A percentile compares a stretch with the other conserved stretches of the same genome.
phyloP scores from a whole-genome alignment of 1,140 invertebrate species.

The Meloidogyne hapla region DNA sequence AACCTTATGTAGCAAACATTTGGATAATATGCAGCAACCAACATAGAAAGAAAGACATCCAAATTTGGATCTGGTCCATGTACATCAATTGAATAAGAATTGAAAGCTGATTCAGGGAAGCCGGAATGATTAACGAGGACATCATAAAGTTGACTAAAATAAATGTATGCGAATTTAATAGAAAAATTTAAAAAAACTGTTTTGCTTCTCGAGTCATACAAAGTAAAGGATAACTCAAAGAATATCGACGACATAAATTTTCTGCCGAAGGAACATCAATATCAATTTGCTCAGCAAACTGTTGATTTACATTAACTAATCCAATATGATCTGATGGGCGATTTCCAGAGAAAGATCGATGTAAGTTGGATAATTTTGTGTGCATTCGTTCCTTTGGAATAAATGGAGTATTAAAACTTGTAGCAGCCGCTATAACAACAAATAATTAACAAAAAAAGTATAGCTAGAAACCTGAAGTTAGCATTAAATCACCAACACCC shows the following conservation, averaged over 20 bases:
- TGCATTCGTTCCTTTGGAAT: constrained; percentile 65
- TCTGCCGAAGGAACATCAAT: constrained; percentile 78
- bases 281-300: constrained; percentile 78
- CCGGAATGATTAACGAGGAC: constrained; percentile 77
- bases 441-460: background rate
- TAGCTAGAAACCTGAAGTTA: constrained; percentile 24
- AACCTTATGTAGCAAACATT: constrained; percentile 94
- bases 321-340: constrained; percentile 90
- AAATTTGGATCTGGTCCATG: constrained; percentile 76
- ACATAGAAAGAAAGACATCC: constrained; percentile 72
- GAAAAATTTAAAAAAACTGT: constrained; percentile 17
- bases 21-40: constrained; percentile 83
- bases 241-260: constrained; percentile 84
- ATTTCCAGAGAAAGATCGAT: constrained; percentile 79
- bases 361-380: constrained; percentile 73
- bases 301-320: constrained; percentile 83
- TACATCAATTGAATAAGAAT: constrained; percentile 75
- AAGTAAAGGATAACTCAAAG: constrained; percentile 81
- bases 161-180: no score
- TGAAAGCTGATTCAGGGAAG: constrained; percentile 83
- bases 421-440: constrained; percentile 80
- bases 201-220: constrained; percentile 70
- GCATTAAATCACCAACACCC: constrained; percentile 60
- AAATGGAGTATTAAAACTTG: constrained; percentile 81
- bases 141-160: constrained; percentile 76